A percentile compares a stretch with the other conserved stretches of the same genome.
Conservation (phyloP, 2,113 vertebrate species). For the Leptobrachium leishanense region DNA sequence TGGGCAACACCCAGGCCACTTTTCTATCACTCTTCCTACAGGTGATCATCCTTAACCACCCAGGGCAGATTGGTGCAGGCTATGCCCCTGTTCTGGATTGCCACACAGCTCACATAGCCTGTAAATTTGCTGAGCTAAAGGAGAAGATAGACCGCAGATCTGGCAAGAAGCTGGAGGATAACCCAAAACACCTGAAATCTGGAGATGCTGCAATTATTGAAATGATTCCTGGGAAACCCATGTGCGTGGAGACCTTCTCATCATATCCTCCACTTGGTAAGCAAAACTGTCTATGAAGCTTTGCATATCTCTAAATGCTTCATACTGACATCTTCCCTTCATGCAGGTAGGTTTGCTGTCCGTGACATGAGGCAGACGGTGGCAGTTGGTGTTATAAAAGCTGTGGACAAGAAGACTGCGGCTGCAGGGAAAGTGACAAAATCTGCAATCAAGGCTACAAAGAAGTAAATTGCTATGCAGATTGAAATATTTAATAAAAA, state of each 20-base stretch:
- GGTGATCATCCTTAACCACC: slow-evolving; percentile 81
- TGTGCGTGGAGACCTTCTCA: slow-evolving; percentile 76
- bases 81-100: slow-evolving; percentile 76
- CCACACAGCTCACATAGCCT: slow-evolving; percentile 74
- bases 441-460: slow-evolving; percentile 70
- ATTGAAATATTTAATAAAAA: slow-evolving; percentile 3
- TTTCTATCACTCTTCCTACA: slow-evolving; percentile 34
- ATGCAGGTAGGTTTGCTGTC: slow-evolving; percentile 69
- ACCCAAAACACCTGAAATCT: slow-evolving; percentile 72
- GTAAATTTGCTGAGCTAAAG: slow-evolving; percentile 74
- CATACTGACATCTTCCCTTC: neutral
- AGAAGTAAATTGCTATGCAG: slow-evolving; percentile 65
- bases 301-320: neutral
- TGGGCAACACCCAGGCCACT: no score
- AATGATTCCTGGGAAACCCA: slow-evolving; percentile 72
- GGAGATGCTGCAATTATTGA: slow-evolving; percentile 72
- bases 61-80: slow-evolving; percentile 68
- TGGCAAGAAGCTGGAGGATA: slow-evolving; percentile 76
- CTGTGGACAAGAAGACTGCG: slow-evolving; percentile 67
- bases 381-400: slow-evolving; percentile 76
- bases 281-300: slow-evolving; percentile 13
- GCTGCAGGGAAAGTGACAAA: slow-evolving; percentile 70
- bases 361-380: slow-evolving; percentile 77
- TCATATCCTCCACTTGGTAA: slow-evolving; percentile 73
- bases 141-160: slow-evolving; percentile 75